These are phyloP conservation scores for Monoplex corrugatus DNA, from an alignment of 2,888 invertebrate genomes.

Conservation along the genomic window DNA sequence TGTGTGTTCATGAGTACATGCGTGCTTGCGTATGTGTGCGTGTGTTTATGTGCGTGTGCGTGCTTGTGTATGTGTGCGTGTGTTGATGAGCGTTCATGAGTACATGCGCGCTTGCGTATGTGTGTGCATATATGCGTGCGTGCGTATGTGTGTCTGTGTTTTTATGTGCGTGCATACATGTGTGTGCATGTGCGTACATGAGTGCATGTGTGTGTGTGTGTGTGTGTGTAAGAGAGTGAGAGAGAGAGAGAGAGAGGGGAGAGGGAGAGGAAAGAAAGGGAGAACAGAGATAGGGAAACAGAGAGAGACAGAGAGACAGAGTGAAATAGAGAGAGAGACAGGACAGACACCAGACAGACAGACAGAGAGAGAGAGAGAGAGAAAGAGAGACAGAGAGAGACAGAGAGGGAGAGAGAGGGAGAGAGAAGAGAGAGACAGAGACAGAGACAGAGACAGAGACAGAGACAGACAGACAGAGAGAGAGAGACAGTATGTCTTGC, in stretches of 20 bases:
- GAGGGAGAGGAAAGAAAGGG: not conserved
- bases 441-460: not conserved
- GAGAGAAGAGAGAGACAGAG: not conserved
- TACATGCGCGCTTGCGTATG: not conserved
- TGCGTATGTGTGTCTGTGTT: not conserved
- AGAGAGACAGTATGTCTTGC: not conserved
- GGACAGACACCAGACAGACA: not conserved
- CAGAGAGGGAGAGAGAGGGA: not conserved
- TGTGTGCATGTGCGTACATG: not conserved
- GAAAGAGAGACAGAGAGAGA: not conserved
- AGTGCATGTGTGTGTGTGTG: not conserved
- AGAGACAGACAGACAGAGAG: not conserved
- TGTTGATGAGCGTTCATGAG: not conserved
- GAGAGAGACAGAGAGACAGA: not conserved
- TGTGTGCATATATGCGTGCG: not conserved
- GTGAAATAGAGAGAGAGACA: not conserved
- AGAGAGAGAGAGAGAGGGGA: too few relatives aligned
- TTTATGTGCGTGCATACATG: not conserved
- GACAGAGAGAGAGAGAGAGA: not conserved
- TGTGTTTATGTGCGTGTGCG: not conserved
- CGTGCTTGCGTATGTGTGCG: not conserved
- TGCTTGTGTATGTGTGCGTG: not conserved
- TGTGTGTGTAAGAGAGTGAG: too few relatives aligned
- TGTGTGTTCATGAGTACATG: not conserved
- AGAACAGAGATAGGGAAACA: not conserved